phyloP scores from a whole-genome alignment of 2,113 vertebrate genomes.

The Anoura caudifer region DNA sequence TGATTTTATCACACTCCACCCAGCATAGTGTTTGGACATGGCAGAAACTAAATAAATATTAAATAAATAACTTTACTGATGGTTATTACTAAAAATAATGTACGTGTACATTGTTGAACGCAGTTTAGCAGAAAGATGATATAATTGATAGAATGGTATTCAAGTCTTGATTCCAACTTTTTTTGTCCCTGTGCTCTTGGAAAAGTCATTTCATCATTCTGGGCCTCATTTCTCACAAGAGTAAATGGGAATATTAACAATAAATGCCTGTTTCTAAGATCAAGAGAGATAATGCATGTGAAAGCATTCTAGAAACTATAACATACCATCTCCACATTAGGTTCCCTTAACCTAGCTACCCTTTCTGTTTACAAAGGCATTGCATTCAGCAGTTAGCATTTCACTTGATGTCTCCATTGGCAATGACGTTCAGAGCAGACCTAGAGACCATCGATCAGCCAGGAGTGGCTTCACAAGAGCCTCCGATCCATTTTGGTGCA shows the following conservation, averaged over 20 bases:
- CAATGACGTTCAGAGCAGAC: not conserved
- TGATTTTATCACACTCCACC: not conserved
- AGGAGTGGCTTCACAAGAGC: not conserved
- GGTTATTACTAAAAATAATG: not conserved
- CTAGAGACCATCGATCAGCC: not conserved
- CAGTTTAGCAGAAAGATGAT: not conserved
- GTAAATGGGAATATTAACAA: not conserved
- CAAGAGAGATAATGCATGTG: not conserved
- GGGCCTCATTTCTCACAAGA: not conserved
- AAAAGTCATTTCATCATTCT: not conserved
- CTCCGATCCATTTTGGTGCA: not conserved
- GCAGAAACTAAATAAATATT: not conserved
- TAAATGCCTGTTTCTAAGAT: not conserved
- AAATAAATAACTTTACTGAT: not conserved
- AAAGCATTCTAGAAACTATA: constrained; percentile 40
- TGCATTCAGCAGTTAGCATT: constrained; percentile 7
- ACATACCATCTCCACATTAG: not conserved
- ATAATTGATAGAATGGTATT: not conserved
- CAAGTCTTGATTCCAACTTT: not conserved
- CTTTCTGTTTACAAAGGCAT: constrained; percentile 9
- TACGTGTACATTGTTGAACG: not conserved
- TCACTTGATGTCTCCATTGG: not conserved
- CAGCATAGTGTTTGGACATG: not conserved
- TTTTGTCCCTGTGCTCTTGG: not conserved
- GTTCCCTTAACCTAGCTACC: constrained; percentile 29